Percentiles rank a stretch among this genome's conserved stretches.
These are phyloP conservation scores for Trichomycterus rosablanca DNA, from an alignment of 2,113 vertebrate genomes.

Conservation along the genomic window DNA sequence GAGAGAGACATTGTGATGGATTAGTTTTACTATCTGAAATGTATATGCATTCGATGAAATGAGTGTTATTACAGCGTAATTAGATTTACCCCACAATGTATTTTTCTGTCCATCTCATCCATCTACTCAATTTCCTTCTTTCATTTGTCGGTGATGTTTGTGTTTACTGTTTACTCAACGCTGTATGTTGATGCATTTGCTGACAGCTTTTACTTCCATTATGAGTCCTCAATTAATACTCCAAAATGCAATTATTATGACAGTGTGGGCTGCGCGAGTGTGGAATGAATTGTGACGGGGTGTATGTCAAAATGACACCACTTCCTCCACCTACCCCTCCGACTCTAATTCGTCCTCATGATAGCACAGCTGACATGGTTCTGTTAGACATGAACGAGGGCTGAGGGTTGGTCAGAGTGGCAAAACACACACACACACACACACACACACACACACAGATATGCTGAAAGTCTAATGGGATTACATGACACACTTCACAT, in stretches of 20 bases:
- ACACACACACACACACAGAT: not conserved
- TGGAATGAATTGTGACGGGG: slow-evolving; percentile 57
- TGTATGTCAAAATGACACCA: slow-evolving; percentile 57
- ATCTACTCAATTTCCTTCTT: slow-evolving; percentile 41
- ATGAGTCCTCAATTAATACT: slow-evolving; percentile 66
- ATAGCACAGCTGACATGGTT: not conserved
- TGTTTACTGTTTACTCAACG: slow-evolving; percentile 33
- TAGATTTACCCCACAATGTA: slow-evolving; percentile 47
- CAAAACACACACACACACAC: slow-evolving; percentile 9
- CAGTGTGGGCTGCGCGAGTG: slow-evolving; percentile 51
- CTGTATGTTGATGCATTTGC: slow-evolving; percentile 63
- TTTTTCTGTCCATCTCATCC: slow-evolving; percentile 2
- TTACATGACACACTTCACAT: slow-evolving; percentile 26
- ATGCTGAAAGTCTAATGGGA: slow-evolving; percentile 26
- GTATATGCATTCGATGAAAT: slow-evolving; percentile 53
- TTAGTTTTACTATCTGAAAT: slow-evolving; percentile 45
- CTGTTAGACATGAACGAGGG: not conserved
- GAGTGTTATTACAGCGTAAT: slow-evolving; percentile 61
- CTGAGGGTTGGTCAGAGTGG: slow-evolving; percentile 4
- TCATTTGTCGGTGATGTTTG: slow-evolving; percentile 57
- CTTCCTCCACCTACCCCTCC: not conserved
- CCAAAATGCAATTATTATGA: slow-evolving; percentile 68
- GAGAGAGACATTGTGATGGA: slow-evolving; percentile 51
- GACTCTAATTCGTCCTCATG: not conserved
- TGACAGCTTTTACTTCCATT: slow-evolving; percentile 63